Conservation (phyloP, 2,888 invertebrate species). For the Cerastoderma edule region DNA sequence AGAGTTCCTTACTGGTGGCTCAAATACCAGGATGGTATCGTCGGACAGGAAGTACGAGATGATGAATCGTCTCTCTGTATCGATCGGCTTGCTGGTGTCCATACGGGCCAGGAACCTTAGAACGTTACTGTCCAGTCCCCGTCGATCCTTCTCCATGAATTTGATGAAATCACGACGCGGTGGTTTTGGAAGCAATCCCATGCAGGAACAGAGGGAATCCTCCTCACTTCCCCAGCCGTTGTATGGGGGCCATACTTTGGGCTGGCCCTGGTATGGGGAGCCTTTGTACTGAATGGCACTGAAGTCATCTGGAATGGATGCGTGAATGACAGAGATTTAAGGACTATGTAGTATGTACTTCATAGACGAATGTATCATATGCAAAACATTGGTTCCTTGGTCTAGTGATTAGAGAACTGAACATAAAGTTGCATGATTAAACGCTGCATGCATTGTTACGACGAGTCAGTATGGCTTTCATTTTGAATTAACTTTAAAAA, state of each 20-base stretch:
- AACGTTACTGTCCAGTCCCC: conserved; percentile 90
- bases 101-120: conserved; percentile 92
- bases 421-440: too few species aligned
- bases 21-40: conserved; percentile 83
- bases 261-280: conserved; percentile 34
- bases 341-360: too few species aligned
- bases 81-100: conserved; percentile 87
- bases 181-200: conserved; percentile 91
- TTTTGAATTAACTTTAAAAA: too few species aligned
- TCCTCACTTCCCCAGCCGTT: conserved; percentile 95
- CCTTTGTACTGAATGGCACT: conserved; percentile 85
- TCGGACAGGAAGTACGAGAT: conserved; percentile 83
- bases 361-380: too few species aligned
- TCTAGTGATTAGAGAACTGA: too few species aligned
- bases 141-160: conserved; percentile 90
- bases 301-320: conserved; percentile 85
- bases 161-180: conserved; percentile 90
- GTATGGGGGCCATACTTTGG: conserved; percentile 89
- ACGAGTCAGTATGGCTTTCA: too few species aligned
- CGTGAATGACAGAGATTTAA: background rate
- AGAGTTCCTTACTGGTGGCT: conserved; percentile 83
- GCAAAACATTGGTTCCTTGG: too few species aligned
- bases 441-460: too few species aligned
- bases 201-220: conserved; percentile 94
- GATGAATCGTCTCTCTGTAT: conserved; percentile 82